These are phyloP conservation scores for Nasonia vitripennis DNA, from an alignment of 1,140 invertebrate genomes.

Conservation along the genomic window DNA sequence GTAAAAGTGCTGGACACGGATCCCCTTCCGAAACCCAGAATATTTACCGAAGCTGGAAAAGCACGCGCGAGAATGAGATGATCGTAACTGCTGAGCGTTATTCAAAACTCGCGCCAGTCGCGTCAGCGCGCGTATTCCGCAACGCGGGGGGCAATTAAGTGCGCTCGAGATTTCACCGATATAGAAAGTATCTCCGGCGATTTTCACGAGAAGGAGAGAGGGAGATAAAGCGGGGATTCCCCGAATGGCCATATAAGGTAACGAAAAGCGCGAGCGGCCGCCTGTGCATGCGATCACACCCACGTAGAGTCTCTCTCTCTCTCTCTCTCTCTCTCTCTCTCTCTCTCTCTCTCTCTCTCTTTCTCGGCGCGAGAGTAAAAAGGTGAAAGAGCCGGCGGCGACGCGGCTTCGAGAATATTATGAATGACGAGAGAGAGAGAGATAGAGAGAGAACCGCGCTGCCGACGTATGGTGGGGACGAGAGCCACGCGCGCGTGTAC, in stretches of 20 bases:
- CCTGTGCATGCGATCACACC: not conserved
- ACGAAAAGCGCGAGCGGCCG: constrained; percentile 18
- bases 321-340: not conserved
- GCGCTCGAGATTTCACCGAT: too few relatives aligned
- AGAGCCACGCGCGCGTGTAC: too few relatives aligned
- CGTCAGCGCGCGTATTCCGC: too few relatives aligned
- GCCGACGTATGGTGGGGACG: not conserved
- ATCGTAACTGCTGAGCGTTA: too few relatives aligned
- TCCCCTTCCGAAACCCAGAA: too few relatives aligned
- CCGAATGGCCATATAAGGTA: constrained; percentile 23
- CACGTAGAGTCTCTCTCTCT: not conserved
- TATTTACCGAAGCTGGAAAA: too few relatives aligned
- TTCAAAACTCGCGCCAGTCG: too few relatives aligned
- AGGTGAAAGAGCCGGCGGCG: constrained; percentile 26
- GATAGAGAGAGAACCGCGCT: not conserved
- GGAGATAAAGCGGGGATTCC: not conserved
- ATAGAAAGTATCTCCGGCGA: not conserved
- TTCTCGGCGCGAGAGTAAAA: not conserved
- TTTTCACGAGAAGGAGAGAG: not conserved
- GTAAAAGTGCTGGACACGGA: too few relatives aligned
- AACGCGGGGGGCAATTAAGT: too few relatives aligned
- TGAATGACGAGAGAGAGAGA: constrained; percentile 11
- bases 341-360: too few relatives aligned
- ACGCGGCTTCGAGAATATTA: constrained; percentile 19
- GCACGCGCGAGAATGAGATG: too few relatives aligned